Evolutionary conservation across 1,140 invertebrate genomes (phyloP).

Genomic region (Drosophila nikananu): DNA sequence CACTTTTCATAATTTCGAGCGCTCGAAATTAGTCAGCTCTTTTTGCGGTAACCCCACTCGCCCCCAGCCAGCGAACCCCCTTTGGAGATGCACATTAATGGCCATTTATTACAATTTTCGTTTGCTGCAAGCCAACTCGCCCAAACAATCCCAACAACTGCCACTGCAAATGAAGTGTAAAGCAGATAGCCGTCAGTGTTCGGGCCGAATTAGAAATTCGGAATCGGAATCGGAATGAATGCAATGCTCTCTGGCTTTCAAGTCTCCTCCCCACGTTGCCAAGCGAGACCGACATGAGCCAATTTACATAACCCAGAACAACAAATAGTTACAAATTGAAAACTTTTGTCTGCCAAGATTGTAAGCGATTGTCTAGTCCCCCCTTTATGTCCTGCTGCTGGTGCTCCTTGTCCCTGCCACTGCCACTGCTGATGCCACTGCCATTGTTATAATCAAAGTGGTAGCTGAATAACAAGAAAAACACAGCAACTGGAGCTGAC

Average conservation of each 20-base stretch:
- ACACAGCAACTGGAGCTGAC: slow-evolving; percentile 70
- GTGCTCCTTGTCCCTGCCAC: slow-evolving; percentile 1
- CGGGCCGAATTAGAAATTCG: slow-evolving; percentile 28
- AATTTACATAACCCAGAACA: slow-evolving; percentile 83
- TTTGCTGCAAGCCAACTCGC: slow-evolving; percentile 30
- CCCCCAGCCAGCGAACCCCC: not conserved
- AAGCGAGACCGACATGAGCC: slow-evolving; percentile 54
- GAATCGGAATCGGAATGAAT: slow-evolving; percentile 32
- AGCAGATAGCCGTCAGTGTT: slow-evolving; percentile 49
- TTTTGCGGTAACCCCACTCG: slow-evolving; percentile 7
- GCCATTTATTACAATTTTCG: slow-evolving; percentile 67
- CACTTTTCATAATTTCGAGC: slow-evolving; percentile 71
- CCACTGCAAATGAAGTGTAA: slow-evolving; percentile 77
- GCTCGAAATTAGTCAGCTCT: slow-evolving; percentile 71
- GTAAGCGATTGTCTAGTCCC: slow-evolving; percentile 73
- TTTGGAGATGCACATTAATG: slow-evolving; percentile 64
- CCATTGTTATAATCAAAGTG: slow-evolving; percentile 82
- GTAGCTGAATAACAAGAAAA: slow-evolving; percentile 72
- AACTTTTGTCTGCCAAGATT: slow-evolving; percentile 81
- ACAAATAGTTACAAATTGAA: slow-evolving; percentile 84
- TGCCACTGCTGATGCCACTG: slow-evolving; percentile 18
- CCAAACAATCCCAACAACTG: slow-evolving; percentile 44
- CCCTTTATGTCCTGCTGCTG: slow-evolving; percentile 4
- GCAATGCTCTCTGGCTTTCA: slow-evolving; percentile 40
- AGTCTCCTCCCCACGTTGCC: slow-evolving; percentile 48